phyloP scores from a whole-genome alignment of 2,113 vertebrate genomes.

The Dromiciops gliroides region DNA sequence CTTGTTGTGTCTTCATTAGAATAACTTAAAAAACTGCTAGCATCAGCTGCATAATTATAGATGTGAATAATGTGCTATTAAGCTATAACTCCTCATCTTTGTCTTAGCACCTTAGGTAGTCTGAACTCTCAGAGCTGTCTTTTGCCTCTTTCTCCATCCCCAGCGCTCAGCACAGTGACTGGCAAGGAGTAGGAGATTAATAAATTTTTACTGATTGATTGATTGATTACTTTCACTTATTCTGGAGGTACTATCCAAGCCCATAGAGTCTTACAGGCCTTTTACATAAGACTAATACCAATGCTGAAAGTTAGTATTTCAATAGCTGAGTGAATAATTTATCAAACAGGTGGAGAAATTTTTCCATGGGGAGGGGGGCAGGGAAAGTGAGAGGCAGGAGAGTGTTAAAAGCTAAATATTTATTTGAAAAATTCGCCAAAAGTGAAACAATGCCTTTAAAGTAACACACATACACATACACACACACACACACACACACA shows the following conservation, averaged over 20 bases:
- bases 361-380: not conserved
- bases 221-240: not conserved
- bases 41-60: conserved; percentile 81
- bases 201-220: not conserved
- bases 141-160: conserved; percentile 19
- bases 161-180: not conserved
- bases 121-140: conserved; percentile 53
- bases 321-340: conserved; percentile 30
- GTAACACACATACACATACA: not conserved
- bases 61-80: conserved; percentile 77
- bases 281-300: not conserved
- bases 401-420: conserved; percentile 42
- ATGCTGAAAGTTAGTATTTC: conserved; percentile 28
- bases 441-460: not conserved
- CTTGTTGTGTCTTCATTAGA: conserved; percentile 81
- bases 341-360: not conserved
- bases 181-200: not conserved
- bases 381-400: not conserved
- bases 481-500: no score
- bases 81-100: conserved; percentile 78
- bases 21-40: conserved; percentile 75
- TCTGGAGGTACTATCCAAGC: conserved; percentile 56
- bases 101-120: conserved; percentile 71
- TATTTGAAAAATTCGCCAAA: conserved; percentile 42
- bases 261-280: conserved; percentile 50